Evolutionary conservation across 2,797 vertebrate genomes (phyloP).

Genomic region (Anabacerthia variegaticeps): DNA sequence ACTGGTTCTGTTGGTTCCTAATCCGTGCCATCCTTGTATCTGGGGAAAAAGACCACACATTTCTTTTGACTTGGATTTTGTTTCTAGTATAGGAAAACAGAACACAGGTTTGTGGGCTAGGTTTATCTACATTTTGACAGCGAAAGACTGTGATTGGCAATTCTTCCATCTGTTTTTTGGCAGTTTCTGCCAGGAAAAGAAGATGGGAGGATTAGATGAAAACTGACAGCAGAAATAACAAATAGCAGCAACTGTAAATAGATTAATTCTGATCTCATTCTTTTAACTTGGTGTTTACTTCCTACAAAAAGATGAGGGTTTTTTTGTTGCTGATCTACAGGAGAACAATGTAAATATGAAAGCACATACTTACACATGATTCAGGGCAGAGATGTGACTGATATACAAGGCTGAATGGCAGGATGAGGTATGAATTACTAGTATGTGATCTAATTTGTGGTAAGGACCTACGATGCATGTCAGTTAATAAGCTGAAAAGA

Average conservation of each 20-base stretch:
- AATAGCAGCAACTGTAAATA: not conserved
- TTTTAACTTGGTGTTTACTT: not conserved
- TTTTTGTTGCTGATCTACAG: not conserved
- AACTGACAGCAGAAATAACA: not conserved
- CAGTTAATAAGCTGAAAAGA: not conserved
- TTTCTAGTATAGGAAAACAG: not conserved
- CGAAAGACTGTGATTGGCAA: not conserved
- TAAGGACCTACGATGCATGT: not conserved
- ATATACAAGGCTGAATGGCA: not conserved
- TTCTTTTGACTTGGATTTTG: not conserved
- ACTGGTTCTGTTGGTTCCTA: not conserved
- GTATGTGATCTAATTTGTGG: not conserved
- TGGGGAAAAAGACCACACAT: not conserved
- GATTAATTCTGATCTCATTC: not conserved
- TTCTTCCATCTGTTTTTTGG: slow-evolving; percentile 8
- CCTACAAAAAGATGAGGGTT: not conserved
- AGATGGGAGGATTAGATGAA: not conserved
- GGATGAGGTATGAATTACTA: not conserved
- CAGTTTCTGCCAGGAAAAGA: slow-evolving; percentile 7
- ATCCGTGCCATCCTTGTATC: not conserved
- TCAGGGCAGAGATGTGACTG: not conserved
- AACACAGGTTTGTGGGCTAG: not conserved
- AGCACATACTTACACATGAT: not conserved
- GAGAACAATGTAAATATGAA: not conserved
- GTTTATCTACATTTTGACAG: slow-evolving; percentile 15